phyloP scores from a whole-genome alignment of 2,113 vertebrate genomes.

The Salvelinus sp. region DNA sequence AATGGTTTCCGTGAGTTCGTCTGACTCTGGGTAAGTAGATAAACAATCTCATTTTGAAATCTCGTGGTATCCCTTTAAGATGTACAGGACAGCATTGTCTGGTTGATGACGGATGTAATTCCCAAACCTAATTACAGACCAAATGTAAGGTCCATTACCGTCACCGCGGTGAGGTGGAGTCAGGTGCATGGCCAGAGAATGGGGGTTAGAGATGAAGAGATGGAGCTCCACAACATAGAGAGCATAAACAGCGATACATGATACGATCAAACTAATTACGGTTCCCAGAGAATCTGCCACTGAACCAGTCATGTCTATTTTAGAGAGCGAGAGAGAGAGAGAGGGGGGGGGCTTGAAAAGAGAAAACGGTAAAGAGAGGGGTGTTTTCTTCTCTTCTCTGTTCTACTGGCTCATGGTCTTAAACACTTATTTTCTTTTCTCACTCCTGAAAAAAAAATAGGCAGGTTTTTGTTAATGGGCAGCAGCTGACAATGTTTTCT shows the following conservation, averaged over 20 bases:
- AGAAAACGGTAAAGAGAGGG: constrained; percentile 4
- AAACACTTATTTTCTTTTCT: constrained; percentile 72
- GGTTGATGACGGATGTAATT: too few species aligned
- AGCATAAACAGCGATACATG: too few species aligned
- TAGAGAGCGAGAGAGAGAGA: neutral
- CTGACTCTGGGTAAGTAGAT: too few species aligned
- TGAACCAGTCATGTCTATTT: too few species aligned
- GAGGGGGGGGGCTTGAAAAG: neutral
- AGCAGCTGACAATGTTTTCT: constrained; percentile 82
- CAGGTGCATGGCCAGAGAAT: constrained; percentile 80
- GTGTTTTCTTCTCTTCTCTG: constrained; percentile 36
- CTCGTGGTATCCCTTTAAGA: too few species aligned
- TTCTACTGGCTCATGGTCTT: constrained; percentile 75
- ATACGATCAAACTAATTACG: too few species aligned
- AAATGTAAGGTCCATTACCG: constrained; percentile 90
- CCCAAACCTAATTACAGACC: too few species aligned
- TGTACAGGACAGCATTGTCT: too few species aligned
- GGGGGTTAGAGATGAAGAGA: constrained; percentile 3
- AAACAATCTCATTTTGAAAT: too few species aligned
- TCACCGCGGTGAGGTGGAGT: constrained; percentile 55
- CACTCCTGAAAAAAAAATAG: constrained; percentile 68
- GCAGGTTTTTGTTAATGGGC: constrained; percentile 81
- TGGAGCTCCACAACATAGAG: too few species aligned
- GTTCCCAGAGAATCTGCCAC: too few species aligned
- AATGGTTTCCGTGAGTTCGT: too few species aligned